These are phyloP conservation scores for Agelaius phoeniceus DNA, from an alignment of 2,113 vertebrate genomes.

Conservation along the genomic window DNA sequence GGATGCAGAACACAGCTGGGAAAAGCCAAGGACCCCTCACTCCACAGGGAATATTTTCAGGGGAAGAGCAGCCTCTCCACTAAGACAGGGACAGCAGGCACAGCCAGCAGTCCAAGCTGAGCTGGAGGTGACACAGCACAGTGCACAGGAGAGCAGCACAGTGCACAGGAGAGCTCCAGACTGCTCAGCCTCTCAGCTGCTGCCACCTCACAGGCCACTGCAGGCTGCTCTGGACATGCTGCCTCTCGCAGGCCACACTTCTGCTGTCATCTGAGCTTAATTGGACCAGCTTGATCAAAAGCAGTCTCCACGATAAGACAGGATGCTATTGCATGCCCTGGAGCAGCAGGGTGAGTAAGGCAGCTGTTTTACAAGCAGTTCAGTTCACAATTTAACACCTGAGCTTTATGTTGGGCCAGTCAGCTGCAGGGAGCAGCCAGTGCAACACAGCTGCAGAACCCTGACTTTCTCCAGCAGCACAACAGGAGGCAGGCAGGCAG, in stretches of 20 bases:
- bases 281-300: neutral
- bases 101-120: rapidly evolving
- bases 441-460: neutral
- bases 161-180: neutral
- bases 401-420: neutral
- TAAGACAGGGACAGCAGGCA: neutral
- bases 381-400: neutral
- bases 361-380: neutral
- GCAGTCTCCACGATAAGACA: neutral
- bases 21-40: neutral
- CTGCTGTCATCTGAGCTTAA: neutral
- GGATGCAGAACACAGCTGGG: neutral
- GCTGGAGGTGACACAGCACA: rapidly evolving
- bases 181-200: neutral
- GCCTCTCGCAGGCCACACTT: neutral
- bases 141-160: rapidly evolving
- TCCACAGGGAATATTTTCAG: neutral
- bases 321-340: neutral
- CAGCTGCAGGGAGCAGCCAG: neutral
- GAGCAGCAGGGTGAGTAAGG: neutral
- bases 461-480: neutral
- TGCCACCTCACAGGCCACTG: neutral
- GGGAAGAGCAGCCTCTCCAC: neutral
- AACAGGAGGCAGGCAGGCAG: rapidly evolving
- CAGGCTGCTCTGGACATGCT: neutral